A percentile compares a stretch with the other conserved stretches of the same genome.
Evolutionary conservation across 2,113 vertebrate genomes (phyloP).

Genomic region (Ptyas mucosa): DNA sequence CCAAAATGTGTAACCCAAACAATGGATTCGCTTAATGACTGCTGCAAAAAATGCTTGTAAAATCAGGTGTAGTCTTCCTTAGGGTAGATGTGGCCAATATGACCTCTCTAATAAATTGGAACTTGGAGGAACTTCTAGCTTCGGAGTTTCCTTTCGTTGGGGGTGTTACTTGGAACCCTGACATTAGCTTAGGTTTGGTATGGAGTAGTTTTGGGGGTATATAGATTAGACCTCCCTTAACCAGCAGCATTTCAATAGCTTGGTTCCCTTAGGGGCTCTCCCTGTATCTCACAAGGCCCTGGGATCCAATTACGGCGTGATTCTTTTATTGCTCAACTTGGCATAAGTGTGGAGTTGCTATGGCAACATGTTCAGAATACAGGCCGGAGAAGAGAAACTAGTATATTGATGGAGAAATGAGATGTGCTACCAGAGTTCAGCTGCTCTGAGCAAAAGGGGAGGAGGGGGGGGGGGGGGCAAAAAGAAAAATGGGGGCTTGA

Average conservation of each 20-base stretch:
- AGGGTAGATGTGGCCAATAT: too few species aligned
- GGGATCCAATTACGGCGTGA: neutral
- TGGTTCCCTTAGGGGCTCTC: neutral
- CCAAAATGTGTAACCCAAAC: neutral
- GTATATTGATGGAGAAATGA: neutral
- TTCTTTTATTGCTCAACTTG: neutral
- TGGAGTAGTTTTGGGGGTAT: too few species aligned
- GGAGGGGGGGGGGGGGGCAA: neutral
- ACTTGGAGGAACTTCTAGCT: too few species aligned
- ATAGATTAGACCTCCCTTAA: neutral
- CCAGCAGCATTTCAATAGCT: neutral
- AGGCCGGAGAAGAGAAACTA: neutral
- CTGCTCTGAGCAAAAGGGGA: neutral
- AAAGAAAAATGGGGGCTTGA: neutral
- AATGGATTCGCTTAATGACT: neutral
- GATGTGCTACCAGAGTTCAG: neutral
- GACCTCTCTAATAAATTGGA: too few species aligned
- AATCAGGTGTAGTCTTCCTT: neutral
- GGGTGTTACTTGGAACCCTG: too few species aligned
- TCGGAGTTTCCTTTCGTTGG: too few species aligned
- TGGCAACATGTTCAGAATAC: neutral
- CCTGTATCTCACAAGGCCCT: neutral
- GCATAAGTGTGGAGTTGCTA: conserved; percentile 1
- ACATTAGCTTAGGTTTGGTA: too few species aligned
- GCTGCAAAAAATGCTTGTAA: neutral